Conservation (phyloP, 2,797 vertebrate species). For the Lithobates pipiens region DNA sequence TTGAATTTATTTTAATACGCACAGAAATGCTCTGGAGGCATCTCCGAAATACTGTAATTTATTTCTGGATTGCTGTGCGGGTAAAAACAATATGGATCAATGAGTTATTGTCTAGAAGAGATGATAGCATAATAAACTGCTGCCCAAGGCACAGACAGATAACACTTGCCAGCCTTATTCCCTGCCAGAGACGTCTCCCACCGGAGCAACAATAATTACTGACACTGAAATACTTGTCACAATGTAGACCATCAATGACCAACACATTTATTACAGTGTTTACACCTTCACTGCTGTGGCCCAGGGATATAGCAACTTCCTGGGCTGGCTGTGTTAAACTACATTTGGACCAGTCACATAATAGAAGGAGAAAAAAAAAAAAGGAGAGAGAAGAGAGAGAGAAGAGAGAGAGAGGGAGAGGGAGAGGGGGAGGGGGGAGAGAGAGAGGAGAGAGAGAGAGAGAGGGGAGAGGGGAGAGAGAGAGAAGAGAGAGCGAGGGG, state of each 20-base stretch:
- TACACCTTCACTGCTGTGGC: not conserved
- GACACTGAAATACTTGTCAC: not conserved
- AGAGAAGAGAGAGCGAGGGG: too few relatives aligned
- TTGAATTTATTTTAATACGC: conserved; percentile 4
- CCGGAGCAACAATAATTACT: not conserved
- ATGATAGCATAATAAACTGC: conserved; percentile 6
- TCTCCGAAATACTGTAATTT: not conserved
- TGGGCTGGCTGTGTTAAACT: not conserved
- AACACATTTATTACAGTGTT: not conserved
- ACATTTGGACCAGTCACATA: not conserved
- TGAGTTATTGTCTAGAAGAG: not conserved
- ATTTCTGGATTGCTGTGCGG: not conserved
- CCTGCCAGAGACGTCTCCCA: not conserved
- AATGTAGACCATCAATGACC: not conserved
- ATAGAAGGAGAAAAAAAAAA: too few relatives aligned
- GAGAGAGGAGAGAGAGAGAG: too few relatives aligned
- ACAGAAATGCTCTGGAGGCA: not conserved
- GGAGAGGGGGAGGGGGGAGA: too few relatives aligned
- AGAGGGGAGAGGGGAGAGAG: fast-evolving
- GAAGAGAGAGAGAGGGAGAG: too few relatives aligned
- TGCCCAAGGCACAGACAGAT: conserved; percentile 3
- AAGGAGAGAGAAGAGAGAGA: too few relatives aligned
- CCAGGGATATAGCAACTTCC: not conserved
- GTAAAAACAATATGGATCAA: conserved; percentile 8
- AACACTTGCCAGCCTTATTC: not conserved